Evolutionary conservation across 2,888 invertebrate species (phyloP).

Genomic region (Acleris sparsana): DNA sequence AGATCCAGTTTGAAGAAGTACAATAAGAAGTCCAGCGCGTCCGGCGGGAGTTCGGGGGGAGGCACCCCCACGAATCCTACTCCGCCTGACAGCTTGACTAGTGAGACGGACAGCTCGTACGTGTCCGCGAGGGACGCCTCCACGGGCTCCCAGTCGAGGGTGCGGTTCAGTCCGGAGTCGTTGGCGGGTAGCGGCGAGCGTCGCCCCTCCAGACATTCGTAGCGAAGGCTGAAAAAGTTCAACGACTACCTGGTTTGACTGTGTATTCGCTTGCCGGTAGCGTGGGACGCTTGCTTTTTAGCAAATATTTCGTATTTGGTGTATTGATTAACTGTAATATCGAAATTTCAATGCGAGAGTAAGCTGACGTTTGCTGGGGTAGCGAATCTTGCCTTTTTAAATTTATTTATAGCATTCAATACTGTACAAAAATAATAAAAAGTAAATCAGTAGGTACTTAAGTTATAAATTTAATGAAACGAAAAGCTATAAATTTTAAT

Average conservation of each 20-base stretch:
- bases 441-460: too few relatives aligned
- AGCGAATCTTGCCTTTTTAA: too few relatives aligned
- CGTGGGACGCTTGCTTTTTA: constrained; percentile 39
- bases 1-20: constrained; percentile 92
- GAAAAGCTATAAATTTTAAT: too few relatives aligned
- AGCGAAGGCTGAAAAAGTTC: constrained; percentile 79
- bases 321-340: not conserved
- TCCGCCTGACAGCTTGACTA: constrained; percentile 92
- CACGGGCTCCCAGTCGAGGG: constrained; percentile 88
- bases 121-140: constrained; percentile 92
- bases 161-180: constrained; percentile 90
- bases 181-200: constrained; percentile 80
- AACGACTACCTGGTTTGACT: constrained; percentile 76
- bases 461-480: too few relatives aligned
- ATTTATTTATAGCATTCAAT: too few relatives aligned
- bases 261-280: constrained; percentile 51
- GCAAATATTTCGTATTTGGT: constrained; percentile 14
- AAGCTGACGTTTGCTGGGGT: too few relatives aligned
- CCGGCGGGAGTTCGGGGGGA: constrained; percentile 85
- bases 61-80: constrained; percentile 92
- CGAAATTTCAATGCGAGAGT: too few relatives aligned
- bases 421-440: too few relatives aligned
- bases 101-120: constrained; percentile 93
- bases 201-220: constrained; percentile 67
- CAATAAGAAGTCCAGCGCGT: constrained; percentile 78